Evolutionary conservation across 2,888 invertebrate genomes (phyloP).

Genomic region (Aproaerema taeniolella): DNA sequence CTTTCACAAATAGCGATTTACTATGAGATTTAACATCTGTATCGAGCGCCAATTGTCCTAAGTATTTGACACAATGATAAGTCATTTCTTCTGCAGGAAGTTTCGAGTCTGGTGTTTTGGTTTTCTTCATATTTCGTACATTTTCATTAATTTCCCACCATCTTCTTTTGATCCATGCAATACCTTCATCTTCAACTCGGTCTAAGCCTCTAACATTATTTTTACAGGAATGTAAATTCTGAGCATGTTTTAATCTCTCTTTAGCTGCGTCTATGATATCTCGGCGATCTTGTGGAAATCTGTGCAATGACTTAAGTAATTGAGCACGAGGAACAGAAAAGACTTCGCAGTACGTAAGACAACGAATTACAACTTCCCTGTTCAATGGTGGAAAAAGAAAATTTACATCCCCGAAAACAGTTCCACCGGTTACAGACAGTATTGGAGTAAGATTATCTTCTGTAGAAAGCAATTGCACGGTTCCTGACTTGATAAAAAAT

Average conservation of each 20-base stretch:
- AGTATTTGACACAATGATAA: slow-evolving; percentile 60
- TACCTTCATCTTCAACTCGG: slow-evolving; percentile 6
- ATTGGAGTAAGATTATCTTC: neutral
- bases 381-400: neutral
- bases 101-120: slow-evolving; percentile 14
- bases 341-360: slow-evolving; percentile 8
- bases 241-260: neutral
- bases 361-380: neutral
- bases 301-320: slow-evolving; percentile 1
- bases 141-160: slow-evolving; percentile 6
- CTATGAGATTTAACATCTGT: slow-evolving; percentile 40
- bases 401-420: slow-evolving; percentile 1
- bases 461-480: neutral
- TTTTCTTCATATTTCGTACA: neutral
- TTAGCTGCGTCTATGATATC: neutral
- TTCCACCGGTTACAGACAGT: neutral
- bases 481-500: slow-evolving; percentile 4
- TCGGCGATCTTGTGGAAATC: neutral
- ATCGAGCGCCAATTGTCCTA: slow-evolving; percentile 56
- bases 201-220: neutral
- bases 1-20: slow-evolving; percentile 46
- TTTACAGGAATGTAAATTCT: neutral
- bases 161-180: slow-evolving; percentile 9
- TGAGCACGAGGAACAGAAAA: neutral
- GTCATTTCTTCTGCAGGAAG: slow-evolving; percentile 42